Percentiles rank a stretch among this genome's conserved stretches.
Conservation (phyloP, 2,113 vertebrate genomes). For the Pluvianellus socialis region DNA sequence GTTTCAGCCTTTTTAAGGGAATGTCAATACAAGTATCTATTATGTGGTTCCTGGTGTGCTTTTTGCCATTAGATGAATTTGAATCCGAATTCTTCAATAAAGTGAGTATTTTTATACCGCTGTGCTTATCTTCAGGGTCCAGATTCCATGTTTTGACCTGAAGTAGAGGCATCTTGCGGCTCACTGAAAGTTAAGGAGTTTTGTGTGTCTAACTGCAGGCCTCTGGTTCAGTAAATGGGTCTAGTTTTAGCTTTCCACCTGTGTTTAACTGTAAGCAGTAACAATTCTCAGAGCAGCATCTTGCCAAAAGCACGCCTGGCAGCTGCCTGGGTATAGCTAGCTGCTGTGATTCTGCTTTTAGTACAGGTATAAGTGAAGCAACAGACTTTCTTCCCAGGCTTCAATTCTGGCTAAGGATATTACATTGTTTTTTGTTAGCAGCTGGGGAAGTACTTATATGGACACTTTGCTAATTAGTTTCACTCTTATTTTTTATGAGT, state of each 20-base stretch:
- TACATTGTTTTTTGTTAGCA: neutral
- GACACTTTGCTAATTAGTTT: neutral
- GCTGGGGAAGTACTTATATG: neutral
- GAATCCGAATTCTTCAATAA: neutral
- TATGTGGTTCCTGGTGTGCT: neutral
- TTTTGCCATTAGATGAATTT: neutral
- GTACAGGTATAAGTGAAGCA: neutral
- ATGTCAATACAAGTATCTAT: neutral
- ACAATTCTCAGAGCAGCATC: neutral
- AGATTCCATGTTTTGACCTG: neutral
- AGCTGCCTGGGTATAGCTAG: neutral
- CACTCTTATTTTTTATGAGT: neutral
- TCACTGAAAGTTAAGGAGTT: neutral
- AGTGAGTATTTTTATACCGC: neutral
- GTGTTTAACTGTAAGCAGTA: neutral
- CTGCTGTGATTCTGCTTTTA: neutral
- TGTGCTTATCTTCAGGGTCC: rapidly evolving
- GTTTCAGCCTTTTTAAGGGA: neutral
- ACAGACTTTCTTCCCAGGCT: neutral
- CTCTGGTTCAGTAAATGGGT: neutral
- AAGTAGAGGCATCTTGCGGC: neutral
- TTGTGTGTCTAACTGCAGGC: neutral
- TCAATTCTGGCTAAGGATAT: neutral
- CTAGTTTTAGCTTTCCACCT: neutral
- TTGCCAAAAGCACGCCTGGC: neutral